These are phyloP conservation scores for Spinus olivaceus DNA, from an alignment of 2,797 vertebrate species.

Conservation along the genomic window DNA sequence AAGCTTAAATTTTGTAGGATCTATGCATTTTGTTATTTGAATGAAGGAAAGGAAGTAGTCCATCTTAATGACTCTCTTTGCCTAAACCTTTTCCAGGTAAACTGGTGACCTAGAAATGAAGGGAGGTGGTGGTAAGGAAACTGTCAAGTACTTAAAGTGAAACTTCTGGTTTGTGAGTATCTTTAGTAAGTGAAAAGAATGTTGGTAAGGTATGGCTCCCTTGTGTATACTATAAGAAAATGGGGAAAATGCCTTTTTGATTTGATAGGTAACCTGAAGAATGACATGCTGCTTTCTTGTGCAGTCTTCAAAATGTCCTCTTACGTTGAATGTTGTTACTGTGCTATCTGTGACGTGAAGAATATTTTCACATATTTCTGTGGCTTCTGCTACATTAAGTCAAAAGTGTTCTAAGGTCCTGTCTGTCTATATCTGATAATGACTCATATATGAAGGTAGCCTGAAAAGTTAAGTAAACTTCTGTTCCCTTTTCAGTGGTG, in stretches of 20 bases:
- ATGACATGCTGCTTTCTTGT: not conserved
- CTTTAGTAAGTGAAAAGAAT: not conserved
- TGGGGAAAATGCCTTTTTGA: not conserved
- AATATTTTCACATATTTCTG: not conserved
- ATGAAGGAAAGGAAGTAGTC: not conserved
- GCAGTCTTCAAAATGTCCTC: not conserved
- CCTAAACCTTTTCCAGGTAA: not conserved
- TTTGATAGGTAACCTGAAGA: not conserved
- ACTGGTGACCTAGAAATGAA: not conserved
- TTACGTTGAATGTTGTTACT: not conserved
- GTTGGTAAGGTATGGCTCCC: not conserved
- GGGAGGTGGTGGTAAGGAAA: not conserved
- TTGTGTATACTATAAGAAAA: not conserved
- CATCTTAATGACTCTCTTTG: not conserved
- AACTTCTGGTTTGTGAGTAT: not conserved
- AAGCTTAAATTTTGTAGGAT: not conserved
- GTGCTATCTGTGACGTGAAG: not conserved
- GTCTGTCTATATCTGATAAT: not conserved
- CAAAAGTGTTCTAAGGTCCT: not conserved
- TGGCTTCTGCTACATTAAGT: not conserved
- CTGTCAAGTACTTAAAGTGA: not conserved
- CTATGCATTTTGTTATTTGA: not conserved
- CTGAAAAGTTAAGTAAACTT: not conserved
- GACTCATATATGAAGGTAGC: not conserved
- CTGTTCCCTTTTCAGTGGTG: not conserved